Conservation (phyloP, 2,888 invertebrate genomes). For the Sisyra terminalis region DNA sequence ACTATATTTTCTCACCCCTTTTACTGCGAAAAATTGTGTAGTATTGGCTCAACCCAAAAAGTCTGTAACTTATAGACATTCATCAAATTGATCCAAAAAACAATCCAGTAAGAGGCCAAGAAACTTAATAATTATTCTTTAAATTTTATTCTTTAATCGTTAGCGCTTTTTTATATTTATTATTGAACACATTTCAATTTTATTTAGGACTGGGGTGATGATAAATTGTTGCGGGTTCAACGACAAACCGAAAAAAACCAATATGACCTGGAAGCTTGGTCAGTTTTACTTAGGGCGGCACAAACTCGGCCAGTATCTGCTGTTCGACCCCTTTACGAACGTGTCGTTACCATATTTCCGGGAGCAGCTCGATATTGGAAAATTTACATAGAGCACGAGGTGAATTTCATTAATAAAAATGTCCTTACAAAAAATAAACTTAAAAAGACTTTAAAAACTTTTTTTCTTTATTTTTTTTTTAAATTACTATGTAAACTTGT, state of each 20-base stretch:
- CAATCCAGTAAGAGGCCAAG: no score
- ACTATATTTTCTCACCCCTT: no score
- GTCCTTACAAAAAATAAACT: constrained; percentile 1
- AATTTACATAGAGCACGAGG: constrained; percentile 96
- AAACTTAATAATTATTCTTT: no score
- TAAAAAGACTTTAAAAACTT: not conserved
- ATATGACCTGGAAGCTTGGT: constrained; percentile 97
- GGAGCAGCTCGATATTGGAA: constrained; percentile 98
- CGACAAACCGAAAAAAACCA: constrained; percentile 73
- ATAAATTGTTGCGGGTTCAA: constrained; percentile 66
- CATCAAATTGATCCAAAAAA: no score
- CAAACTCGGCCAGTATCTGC: constrained; percentile 77
- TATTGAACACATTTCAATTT: no score
- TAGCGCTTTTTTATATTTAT: no score
- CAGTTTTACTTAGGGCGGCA: constrained; percentile 83
- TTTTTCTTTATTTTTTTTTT: not conserved
- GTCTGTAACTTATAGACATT: no score
- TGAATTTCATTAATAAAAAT: constrained; percentile 23
- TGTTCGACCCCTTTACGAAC: constrained; percentile 83
- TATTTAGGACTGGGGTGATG: constrained; percentile 73
- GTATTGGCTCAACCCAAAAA: no score
- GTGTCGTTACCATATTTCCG: constrained; percentile 85
- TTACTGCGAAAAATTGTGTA: no score
- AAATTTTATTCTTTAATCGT: no score
- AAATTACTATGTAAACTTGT: not conserved